Evolutionary conservation across 2,113 vertebrate species (phyloP).

Genomic region (Elephantulus edwardii): DNA sequence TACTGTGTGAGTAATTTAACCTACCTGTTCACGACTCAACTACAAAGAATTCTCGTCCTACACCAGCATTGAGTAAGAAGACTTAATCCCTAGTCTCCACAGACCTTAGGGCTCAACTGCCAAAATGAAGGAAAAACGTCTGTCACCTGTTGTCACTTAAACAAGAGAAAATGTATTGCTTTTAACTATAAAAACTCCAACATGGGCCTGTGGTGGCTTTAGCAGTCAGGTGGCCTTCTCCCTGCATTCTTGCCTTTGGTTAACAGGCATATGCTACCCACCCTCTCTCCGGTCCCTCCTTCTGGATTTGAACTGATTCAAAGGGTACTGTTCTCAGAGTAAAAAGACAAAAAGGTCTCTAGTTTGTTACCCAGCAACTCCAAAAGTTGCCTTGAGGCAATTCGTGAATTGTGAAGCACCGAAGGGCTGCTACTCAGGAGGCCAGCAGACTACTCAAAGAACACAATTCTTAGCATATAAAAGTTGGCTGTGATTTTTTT

Average conservation of each 20-base stretch:
- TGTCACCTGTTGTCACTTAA: neutral
- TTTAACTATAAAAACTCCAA: neutral
- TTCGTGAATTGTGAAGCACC: neutral
- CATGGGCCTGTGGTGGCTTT: no score
- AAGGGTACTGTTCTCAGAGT: neutral
- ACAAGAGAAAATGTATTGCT: neutral
- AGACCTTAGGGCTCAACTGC: neutral
- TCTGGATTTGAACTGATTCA: neutral
- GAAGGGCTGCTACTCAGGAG: neutral
- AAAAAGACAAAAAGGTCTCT: neutral
- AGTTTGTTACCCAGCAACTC: neutral
- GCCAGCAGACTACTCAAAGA: neutral
- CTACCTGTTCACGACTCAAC: neutral
- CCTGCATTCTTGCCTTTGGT: neutral
- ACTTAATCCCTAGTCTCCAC: neutral
- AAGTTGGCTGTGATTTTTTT: neutral
- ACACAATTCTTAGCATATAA: neutral
- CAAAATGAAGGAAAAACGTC: slow-evolving; percentile 20
- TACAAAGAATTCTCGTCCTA: neutral
- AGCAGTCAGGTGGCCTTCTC: neutral
- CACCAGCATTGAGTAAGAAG: neutral
- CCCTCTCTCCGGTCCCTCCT: neutral
- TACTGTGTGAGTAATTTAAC: neutral
- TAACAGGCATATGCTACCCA: neutral
- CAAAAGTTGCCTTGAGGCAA: neutral